Conservation (phyloP, 2,113 vertebrate species). For the Nycticryphes semicollaris region DNA sequence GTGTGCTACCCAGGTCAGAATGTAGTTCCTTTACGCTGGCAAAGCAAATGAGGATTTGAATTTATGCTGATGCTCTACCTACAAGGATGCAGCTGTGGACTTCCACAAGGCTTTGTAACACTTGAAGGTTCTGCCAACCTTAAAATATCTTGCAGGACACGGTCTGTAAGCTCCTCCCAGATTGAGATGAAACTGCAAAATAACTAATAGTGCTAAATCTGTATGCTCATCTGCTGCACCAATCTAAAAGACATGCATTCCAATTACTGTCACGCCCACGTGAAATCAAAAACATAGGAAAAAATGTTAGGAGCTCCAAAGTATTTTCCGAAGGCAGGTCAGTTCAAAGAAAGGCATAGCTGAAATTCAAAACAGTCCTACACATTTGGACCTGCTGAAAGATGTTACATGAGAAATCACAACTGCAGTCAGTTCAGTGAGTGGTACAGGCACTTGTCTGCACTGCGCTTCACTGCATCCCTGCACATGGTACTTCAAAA, state of each 20-base stretch:
- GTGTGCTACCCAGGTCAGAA: not conserved
- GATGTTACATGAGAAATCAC: not conserved
- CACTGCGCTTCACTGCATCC: not conserved
- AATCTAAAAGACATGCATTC: not conserved
- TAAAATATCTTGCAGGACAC: not conserved
- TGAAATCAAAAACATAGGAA: not conserved
- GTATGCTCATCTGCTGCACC: not conserved
- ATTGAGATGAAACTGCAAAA: not conserved
- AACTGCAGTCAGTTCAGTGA: not conserved
- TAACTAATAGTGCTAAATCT: not conserved
- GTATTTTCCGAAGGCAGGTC: not conserved
- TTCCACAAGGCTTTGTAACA: not conserved
- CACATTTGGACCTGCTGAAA: not conserved
- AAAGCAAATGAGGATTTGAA: not conserved
- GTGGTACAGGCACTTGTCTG: not conserved
- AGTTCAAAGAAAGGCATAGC: conserved; percentile 16
- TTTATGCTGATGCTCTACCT: not conserved
- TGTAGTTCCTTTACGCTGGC: not conserved
- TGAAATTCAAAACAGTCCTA: conserved; percentile 25
- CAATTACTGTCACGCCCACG: not conserved
- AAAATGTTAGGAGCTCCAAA: not conserved
- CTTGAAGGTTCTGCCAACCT: not conserved
- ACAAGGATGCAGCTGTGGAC: not conserved
- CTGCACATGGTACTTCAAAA: conserved; percentile 34
- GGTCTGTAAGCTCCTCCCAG: not conserved